These are phyloP conservation scores for Anguilla obscura DNA, from an alignment of 2,797 vertebrate genomes.

Conservation along the genomic window DNA sequence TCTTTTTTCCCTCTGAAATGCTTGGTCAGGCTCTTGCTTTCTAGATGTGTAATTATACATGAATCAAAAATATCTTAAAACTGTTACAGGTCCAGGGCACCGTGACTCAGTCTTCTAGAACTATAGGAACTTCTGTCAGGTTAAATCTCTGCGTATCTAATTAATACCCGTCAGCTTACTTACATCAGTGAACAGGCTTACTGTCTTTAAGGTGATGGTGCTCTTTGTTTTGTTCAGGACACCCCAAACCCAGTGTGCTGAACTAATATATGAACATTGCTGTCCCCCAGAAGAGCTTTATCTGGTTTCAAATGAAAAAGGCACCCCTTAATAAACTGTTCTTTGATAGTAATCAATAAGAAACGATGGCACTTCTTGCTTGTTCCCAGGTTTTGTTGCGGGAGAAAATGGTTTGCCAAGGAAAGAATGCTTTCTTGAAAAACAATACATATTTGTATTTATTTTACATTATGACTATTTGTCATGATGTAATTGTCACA, in stretches of 20 bases:
- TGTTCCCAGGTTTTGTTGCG: background rate
- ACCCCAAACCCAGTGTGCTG: background rate
- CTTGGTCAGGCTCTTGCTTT: background rate
- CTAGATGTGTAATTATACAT: background rate
- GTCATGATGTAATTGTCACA: background rate
- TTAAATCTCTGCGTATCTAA: background rate
- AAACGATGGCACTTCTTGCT: background rate
- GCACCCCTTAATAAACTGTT: no score
- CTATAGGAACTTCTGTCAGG: background rate
- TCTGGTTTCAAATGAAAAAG: background rate
- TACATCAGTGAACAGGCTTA: background rate
- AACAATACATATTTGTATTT: background rate
- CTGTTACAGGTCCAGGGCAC: background rate
- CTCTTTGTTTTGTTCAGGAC: background rate
- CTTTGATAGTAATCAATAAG: background rate
- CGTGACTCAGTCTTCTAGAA: background rate
- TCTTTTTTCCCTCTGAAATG: constrained; percentile 4
- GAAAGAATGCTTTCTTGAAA: background rate
- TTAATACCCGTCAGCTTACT: background rate
- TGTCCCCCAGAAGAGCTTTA: background rate
- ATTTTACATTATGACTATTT: background rate
- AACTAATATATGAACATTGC: background rate
- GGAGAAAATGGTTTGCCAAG: background rate
- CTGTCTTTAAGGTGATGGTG: background rate
- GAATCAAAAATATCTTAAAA: background rate